These are phyloP conservation scores for Pteropus rufus DNA, from an alignment of 2,797 vertebrate species.

Conservation along the genomic window DNA sequence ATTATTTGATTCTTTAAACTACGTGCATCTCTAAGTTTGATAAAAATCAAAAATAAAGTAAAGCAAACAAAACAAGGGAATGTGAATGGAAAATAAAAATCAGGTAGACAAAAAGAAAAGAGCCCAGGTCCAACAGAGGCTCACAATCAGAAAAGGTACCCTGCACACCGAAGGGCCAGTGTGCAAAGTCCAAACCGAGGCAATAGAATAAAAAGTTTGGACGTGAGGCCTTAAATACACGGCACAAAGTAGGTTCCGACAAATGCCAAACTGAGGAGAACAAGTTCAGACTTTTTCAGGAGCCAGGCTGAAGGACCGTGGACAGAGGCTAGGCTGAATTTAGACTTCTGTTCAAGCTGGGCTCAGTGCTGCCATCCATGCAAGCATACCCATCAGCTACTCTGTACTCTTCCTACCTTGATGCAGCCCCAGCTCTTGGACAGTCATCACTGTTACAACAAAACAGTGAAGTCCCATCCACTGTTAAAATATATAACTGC, in stretches of 20 bases:
- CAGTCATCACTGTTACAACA: neutral
- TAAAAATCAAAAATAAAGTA: neutral
- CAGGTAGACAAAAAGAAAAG: neutral
- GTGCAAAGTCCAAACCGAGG: neutral
- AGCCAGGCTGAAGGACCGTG: neutral
- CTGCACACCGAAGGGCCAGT: neutral
- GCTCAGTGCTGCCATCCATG: neutral
- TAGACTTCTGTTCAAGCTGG: neutral
- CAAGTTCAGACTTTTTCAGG: neutral
- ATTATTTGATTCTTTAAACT: neutral
- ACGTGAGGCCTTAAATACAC: neutral
- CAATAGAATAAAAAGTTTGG: neutral
- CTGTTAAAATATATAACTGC: neutral
- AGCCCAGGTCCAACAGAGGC: neutral
- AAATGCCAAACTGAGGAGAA: neutral
- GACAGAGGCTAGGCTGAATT: neutral
- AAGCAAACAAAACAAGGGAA: neutral
- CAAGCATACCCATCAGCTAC: neutral
- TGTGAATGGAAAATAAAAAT: neutral
- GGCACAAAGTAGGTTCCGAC: neutral
- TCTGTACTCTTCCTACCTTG: neutral
- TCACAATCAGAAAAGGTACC: neutral
- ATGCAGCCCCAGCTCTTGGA: neutral
- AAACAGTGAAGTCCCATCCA: fast-evolving
- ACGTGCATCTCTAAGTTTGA: neutral